phyloP scores from a whole-genome alignment of 2,888 invertebrate species.

The Platycnemis pennipes region DNA sequence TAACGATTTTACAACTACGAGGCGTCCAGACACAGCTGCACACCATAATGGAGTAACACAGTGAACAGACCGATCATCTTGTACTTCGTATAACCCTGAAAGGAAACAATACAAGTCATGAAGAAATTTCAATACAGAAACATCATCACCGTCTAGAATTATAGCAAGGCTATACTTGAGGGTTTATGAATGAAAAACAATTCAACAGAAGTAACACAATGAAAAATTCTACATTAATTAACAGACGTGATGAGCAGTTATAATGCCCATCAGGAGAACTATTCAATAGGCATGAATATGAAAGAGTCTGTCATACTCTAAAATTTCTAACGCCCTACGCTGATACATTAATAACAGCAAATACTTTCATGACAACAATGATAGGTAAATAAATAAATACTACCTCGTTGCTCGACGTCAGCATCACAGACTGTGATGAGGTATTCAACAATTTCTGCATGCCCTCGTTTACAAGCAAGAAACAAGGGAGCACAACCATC shows the following conservation, averaged over 20 bases:
- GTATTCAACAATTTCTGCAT: conserved; percentile 92
- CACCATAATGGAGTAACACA: conserved; percentile 95
- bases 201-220: background rate
- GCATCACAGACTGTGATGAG: conserved; percentile 90
- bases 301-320: too few species aligned
- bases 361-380: conserved; percentile 87
- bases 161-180: background rate
- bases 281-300: background rate
- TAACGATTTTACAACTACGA: conserved; percentile 88
- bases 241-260: background rate
- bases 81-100: conserved; percentile 87
- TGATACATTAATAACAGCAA: conserved; percentile 83
- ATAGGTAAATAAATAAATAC: background rate
- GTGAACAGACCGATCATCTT: conserved; percentile 90
- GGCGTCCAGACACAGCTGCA: conserved; percentile 92
- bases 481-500: conserved; percentile 92
- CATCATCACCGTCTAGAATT: background rate
- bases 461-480: conserved; percentile 88
- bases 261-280: too few species aligned
- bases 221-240: background rate
- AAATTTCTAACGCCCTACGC: background rate
- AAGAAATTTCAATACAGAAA: background rate
- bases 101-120: background rate
- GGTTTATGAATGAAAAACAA: background rate
- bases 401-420: conserved; percentile 89